Evolutionary conservation across 1,140 invertebrate genomes (phyloP), one percentile per base, ranked within the genome.

Genomic region (Drosophila paulistorum): DNA sequence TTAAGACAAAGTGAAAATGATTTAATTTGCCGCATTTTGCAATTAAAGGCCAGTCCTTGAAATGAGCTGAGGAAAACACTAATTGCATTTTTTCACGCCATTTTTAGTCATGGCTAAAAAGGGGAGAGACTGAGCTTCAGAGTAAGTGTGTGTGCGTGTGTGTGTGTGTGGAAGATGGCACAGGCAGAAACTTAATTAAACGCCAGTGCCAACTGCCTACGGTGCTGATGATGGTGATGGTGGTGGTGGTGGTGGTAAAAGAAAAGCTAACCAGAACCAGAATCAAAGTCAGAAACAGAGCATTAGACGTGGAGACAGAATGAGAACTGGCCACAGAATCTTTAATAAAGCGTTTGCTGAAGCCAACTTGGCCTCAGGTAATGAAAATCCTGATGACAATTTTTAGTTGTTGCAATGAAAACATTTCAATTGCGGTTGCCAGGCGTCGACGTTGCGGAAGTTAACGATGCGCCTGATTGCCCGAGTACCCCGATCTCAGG

Each of bases 311-410:
- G 20, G 14, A 7, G 7, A 9, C 14, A 48, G 10, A 20, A 51
- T 7, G 20, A 23, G 45, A 23, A 51, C 45, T 51, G 45, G 17
- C 45, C 45, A 51, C 63, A 76, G 83, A 66, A 80, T 78, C 84
- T 87, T 89, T 89, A 89, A 89, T 89, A 90, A 78, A 76, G 57
- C 84, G 79, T 71, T 51, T 61, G 68, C 75, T 57, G 64, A 68
- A 72, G 74, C 77, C 77, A 89, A 89, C 68, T 81, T 89, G 65
- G 84, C 84, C 84, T 77, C 84, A 89, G 84, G 84, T 89, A 89
- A 89, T 89, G 84, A 84, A 83, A 89, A 89, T 81, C 80, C 77
- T 79, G 80, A 89, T 89, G 84, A 89, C 84, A 89, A 87, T 89
- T 89, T 89, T 89, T 89, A 89, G 84, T 89, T 89, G 84, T 66